Evolutionary conservation across 2,797 vertebrate genomes (phyloP), one percentile per base, ranked within the genome.

Genomic region (Gymnoscopelus microlampas): DNA sequence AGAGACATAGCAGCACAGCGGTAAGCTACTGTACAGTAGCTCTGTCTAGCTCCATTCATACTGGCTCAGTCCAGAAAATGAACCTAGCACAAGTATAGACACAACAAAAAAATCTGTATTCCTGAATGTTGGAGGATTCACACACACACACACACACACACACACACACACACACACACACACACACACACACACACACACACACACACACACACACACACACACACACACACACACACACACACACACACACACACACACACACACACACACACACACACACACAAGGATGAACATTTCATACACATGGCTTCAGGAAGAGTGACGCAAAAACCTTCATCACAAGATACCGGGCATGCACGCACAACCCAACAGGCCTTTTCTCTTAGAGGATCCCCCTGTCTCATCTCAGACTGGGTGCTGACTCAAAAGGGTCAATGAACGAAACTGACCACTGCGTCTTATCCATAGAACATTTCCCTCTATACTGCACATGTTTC

Each of bases 381-480:
- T 26, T 8, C 19, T 63, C 47, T 29, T 29, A 63, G 60, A 14
- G n/a, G 3, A 5, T 48, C 13, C 48, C 44, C 15, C 63, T 9
- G 54, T 66, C 23, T 63, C 58, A 70, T 59, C 24, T 62, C 54
- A 35, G 6, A 50, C 35, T 48, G 50, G n/a, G 65, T 71, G 72
- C 76, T 73, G 73, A 78, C 77, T 74, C 53, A 47, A 74, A 78
- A 77, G 77, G 55, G 77, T 72, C 82, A 82, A 84, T 73, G 71
- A 83, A 86, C 77, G 71, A 67, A 77, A 81, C 74, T 78, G 60
- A 29, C 26, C 26, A 6, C 79, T 71, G 76, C 62, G 54, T 79
- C 73, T 73, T 77, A 79, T 82, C 77, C 74, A 51, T 1, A 29
- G 54, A 74, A 81, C 78, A 67, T 68, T 73, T 78, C 66, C 23